Conservation (phyloP, 2,113 vertebrate genomes). For the Lepisosteus osseus region DNA sequence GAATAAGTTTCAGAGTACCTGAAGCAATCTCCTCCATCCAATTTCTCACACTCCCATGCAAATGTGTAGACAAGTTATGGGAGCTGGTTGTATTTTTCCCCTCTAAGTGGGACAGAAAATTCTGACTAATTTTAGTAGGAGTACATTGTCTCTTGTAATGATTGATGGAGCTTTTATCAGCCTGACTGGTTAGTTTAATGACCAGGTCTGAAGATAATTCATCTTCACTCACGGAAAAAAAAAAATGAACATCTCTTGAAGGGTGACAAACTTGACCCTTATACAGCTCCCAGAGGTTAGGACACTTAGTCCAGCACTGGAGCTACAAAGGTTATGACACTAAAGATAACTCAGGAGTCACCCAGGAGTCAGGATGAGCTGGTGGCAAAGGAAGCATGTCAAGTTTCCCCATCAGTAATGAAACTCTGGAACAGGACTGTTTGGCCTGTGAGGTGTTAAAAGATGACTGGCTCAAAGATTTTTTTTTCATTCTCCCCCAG, state of each 20-base stretch:
- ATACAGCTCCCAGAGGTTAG: too few species aligned
- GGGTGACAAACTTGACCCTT: too few species aligned
- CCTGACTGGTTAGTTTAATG: constrained; percentile 40
- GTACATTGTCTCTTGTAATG: constrained; percentile 32
- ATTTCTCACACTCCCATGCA: background rate
- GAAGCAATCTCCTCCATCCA: constrained; percentile 2
- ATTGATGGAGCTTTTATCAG: constrained; percentile 50
- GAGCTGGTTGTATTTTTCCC: constrained; percentile 21
- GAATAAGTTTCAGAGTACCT: constrained; percentile 21
- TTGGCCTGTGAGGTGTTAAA: too few species aligned
- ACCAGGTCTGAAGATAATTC: constrained; percentile 41
- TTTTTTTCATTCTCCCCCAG: too few species aligned
- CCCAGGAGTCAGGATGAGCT: too few species aligned
- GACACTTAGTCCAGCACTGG: too few species aligned
- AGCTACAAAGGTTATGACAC: too few species aligned
- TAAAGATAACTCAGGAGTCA: too few species aligned
- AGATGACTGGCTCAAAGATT: too few species aligned
- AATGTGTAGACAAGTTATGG: constrained; percentile 19
- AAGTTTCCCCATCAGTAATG: too few species aligned
- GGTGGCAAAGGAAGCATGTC: too few species aligned
- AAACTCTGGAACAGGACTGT: too few species aligned
- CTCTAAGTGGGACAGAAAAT: constrained; percentile 50
- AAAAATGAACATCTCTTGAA: background rate
- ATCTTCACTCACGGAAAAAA: constrained; percentile 19
- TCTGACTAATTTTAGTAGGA: constrained; percentile 15